Evolutionary conservation across 2,888 invertebrate genomes (phyloP), one percentile per base, ranked within the genome.

Genomic region (Harpalus rufipes): DNA sequence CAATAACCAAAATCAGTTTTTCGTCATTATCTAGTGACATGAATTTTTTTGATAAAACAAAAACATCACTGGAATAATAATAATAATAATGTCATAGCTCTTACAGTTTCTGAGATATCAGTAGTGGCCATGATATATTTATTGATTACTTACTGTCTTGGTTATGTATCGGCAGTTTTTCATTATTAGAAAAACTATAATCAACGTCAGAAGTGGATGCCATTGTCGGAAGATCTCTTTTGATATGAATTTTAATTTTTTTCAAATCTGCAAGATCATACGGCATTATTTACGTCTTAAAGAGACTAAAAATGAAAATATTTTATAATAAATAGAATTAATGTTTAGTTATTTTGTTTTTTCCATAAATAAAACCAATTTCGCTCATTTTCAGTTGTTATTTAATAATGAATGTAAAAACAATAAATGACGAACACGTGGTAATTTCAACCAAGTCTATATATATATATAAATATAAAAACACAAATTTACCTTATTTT

Each of bases 221-320:
- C 59, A 79, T 79, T 61, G 79, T 41, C 32, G 79, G 39, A 41
- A 61, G 7, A 25, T 61, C 32, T 25, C 21, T 16, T 39, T 16
- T 61, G 14, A 79, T 59, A 14, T 25, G 1, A 32, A 58, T 39
- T 59, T 59, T 79, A 79, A 58, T 79, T 14, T n/a, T 79, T 79
- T 79, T 79, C n/a, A 79, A 51, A 79, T 58, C 61, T 79, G 39
- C 39, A 61, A 79, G 32, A 79, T 79, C 32, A 79, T 61, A 59
- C 18, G 61, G 59, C 59, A 61, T 61, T 61, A 79, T 79, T 51
- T 78, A 25, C 39, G 21, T 78, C 12, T 58, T 79, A n/a, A 51
- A 51, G 44, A 51, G 44, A 79, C 61, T 79, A 79, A 59, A 61
- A 58, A 41, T 59, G 41, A 79, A 41, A 41, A 16, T 79, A n/a